phyloP scores from a whole-genome alignment of 2,113 vertebrate species.

The Polypterus senegalus region DNA sequence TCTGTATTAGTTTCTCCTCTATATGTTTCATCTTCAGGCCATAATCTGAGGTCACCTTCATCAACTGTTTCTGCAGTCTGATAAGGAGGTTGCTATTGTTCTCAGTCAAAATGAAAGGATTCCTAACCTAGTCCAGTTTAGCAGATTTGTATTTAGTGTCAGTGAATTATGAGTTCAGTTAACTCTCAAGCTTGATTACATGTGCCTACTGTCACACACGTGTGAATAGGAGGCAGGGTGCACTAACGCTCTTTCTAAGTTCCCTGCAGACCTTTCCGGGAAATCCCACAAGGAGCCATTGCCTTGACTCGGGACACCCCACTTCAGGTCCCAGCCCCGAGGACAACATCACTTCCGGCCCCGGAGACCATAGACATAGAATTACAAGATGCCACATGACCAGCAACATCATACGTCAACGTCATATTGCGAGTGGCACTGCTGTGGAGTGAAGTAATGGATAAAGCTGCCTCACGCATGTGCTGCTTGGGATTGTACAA shows the following conservation, averaged over 20 bases:
- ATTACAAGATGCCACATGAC: too few relatives aligned
- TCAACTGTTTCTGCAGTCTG: conserved; percentile 19
- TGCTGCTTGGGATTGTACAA: too few relatives aligned
- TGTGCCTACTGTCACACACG: background rate
- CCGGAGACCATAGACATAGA: too few relatives aligned
- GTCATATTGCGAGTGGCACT: too few relatives aligned
- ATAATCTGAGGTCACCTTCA: conserved; percentile 24
- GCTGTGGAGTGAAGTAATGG: too few relatives aligned
- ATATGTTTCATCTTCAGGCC: conserved; percentile 17
- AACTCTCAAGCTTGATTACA: conserved; percentile 10
- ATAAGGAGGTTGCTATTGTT: conserved; percentile 11
- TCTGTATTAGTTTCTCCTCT: conserved; percentile 9
- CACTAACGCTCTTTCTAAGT: conserved; percentile 12
- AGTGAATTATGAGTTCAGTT: conserved; percentile 19
- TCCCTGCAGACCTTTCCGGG: background rate
- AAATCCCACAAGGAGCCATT: too few relatives aligned
- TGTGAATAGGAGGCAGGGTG: background rate
- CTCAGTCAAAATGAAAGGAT: conserved; percentile 10
- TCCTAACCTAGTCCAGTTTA: conserved; percentile 18
- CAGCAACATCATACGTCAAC: too few relatives aligned
- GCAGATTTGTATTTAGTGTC: conserved; percentile 24
- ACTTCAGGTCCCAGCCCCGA: too few relatives aligned
- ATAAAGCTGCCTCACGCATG: too few relatives aligned
- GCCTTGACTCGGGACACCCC: too few relatives aligned
- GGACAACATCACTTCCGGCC: too few relatives aligned